A percentile compares a stretch with the other conserved stretches of the same genome.
These are phyloP conservation scores for Erythrolamprus reginae DNA, from an alignment of 2,113 vertebrate genomes.

Conservation along the genomic window DNA sequence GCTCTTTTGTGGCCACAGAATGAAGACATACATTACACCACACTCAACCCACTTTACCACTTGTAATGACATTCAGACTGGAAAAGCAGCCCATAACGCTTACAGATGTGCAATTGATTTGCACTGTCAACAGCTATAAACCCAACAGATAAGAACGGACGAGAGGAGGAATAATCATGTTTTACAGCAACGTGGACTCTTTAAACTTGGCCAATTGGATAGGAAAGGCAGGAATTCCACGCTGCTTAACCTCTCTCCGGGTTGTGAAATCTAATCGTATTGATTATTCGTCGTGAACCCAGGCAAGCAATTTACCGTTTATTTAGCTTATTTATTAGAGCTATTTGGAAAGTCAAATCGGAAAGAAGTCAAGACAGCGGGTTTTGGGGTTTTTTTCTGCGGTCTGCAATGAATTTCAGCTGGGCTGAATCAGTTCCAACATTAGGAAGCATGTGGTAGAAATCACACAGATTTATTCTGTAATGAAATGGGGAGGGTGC, in stretches of 20 bases:
- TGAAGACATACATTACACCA: background rate
- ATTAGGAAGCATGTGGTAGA: background rate
- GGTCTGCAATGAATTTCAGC: background rate
- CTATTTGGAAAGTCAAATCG: background rate
- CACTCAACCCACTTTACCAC: fast-evolving
- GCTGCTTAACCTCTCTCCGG: background rate
- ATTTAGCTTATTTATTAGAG: background rate
- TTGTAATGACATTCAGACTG: constrained; percentile 3
- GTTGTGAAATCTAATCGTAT: background rate
- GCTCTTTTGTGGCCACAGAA: background rate
- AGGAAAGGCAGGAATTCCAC: background rate
- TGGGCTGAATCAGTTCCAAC: background rate
- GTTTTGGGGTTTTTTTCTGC: no score
- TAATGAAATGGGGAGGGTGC: background rate
- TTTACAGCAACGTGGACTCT: background rate
- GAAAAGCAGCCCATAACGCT: background rate
- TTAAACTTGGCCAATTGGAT: background rate
- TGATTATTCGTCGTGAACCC: background rate
- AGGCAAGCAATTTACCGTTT: background rate
- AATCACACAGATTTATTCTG: background rate
- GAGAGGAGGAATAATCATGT: background rate
- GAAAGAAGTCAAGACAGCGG: background rate
- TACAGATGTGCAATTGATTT: background rate
- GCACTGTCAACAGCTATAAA: constrained; percentile 5
- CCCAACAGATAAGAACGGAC: background rate